Percentiles rank a stretch among this genome's conserved stretches.
Evolutionary conservation across 1,140 invertebrate species (phyloP).

Genomic region (Dysdera silvatica): DNA sequence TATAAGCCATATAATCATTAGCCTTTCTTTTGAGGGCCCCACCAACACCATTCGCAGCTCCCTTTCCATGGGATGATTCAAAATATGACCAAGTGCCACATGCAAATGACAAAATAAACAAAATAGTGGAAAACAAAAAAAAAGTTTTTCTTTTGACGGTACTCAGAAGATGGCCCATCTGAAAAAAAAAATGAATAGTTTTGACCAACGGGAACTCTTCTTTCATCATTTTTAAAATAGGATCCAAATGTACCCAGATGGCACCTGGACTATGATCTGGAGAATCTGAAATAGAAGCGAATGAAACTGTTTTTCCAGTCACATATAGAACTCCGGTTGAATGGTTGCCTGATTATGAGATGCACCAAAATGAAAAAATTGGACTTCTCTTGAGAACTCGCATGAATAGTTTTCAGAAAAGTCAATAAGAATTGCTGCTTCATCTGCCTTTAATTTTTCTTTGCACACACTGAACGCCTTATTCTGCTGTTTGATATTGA

Average conservation of each 20-base stretch:
- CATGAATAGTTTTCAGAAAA: neutral
- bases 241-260: constrained; percentile 2
- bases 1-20: neutral
- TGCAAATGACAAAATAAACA: neutral
- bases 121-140: constrained; percentile 3
- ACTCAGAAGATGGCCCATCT: constrained; percentile 3
- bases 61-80: neutral
- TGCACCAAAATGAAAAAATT: constrained; percentile 3
- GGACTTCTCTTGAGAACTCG: neutral
- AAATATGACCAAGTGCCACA: neutral
- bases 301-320: neutral
- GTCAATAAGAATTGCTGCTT: constrained; percentile 6
- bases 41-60: constrained; percentile 3
- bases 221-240: constrained; percentile 3
- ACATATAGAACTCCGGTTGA: too few relatives aligned
- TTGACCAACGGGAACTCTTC: neutral
- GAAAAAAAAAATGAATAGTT: constrained; percentile 9
- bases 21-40: neutral
- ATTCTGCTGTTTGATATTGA: constrained; percentile 5
- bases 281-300: constrained; percentile 1
- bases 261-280: constrained; percentile 1
- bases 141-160: constrained; percentile 7
- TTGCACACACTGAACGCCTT: neutral
- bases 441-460: too few relatives aligned
- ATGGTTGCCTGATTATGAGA: neutral